Evolutionary conservation across 2,113 vertebrate genomes (phyloP), one percentile per base, ranked within the genome.

Genomic region (Gallinago paraguaiae): DNA sequence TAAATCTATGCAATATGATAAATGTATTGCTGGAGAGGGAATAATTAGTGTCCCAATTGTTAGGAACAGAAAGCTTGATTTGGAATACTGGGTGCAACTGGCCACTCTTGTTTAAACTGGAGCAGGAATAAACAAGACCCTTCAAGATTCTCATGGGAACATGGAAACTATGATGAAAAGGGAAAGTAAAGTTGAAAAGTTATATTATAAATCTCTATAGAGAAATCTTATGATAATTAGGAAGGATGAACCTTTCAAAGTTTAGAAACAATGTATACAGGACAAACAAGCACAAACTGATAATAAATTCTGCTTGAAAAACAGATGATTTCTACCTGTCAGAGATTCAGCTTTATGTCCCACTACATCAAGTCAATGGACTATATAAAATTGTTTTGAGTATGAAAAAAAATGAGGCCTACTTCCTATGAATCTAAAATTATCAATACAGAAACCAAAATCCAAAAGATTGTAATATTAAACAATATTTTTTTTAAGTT

Each of bases 141-240:
- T 82, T 54, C n/a, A 82, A 59, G 16, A 54, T 17, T 63, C n/a
- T 12, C 1, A 0, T 14, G 28, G 46, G 7, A 71, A 67, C 16
- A 48, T 5, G n/a, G 46, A 41, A 67, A 45, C 28, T 39, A 37
- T 5, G 24, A 56, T 0, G 0, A 57, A 69, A 71, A 41, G 6
- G 30, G 10, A 33, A 71, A 48, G n/a, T 39, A 56, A 63, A 90
- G 7, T 30, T 63, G 25, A 57, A 51, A 81, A 53, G 11, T 5
- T 89, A 3, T 17, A 61, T 27, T 31, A 87, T 12, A 70, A 10
- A 18, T 79, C 27, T 77, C 51, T 78, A 7, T 82, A 89, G 72
- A 28, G 6, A 87, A 63, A 59, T 31, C 22, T 75, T 37, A 59
- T 2, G 2, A 43, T 28, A 18, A 64, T 43, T n/a, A 43, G 28